phyloP scores from a whole-genome alignment of 2,888 invertebrate genomes.

The Andrena bucephala region DNA sequence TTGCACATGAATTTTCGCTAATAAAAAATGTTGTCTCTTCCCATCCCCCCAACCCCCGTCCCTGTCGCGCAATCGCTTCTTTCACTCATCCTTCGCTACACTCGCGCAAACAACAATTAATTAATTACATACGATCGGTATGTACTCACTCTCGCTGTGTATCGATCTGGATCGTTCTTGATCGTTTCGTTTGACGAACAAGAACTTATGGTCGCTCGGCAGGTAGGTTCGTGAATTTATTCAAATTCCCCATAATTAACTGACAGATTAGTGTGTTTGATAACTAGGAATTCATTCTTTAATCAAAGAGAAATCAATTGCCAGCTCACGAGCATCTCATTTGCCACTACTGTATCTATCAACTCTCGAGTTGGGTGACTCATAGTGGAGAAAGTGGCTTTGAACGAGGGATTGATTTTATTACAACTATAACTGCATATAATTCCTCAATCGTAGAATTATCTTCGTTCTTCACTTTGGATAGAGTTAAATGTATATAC shows the following conservation, averaged over 20 bases:
- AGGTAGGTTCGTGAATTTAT: conserved; percentile 16
- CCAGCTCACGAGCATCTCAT: too few relatives aligned
- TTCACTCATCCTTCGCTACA: conserved; percentile 29
- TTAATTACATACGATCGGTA: conserved; percentile 28
- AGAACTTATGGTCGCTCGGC: background rate
- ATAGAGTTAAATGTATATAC: too few relatives aligned
- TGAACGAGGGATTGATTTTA: too few relatives aligned
- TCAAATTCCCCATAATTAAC: conserved; percentile 14
- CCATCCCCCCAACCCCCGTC: conserved; percentile 3
- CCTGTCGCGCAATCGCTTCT: conserved; percentile 24
- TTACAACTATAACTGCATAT: too few relatives aligned
- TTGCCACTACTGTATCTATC: too few relatives aligned
- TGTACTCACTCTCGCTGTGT: conserved; percentile 18
- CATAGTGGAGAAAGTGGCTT: too few relatives aligned
- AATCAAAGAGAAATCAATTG: background rate
- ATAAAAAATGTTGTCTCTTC: conserved; percentile 54
- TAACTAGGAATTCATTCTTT: background rate
- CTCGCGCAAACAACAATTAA: conserved; percentile 33
- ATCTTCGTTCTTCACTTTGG: too few relatives aligned
- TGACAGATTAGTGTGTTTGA: background rate
- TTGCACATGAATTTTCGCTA: conserved; percentile 82
- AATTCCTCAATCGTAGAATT: too few relatives aligned
- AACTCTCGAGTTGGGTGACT: too few relatives aligned
- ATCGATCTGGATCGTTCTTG: conserved; percentile 9
- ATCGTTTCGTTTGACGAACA: background rate